phyloP scores from a whole-genome alignment of 2,888 invertebrate species.

The Chelonus formosanus region DNA sequence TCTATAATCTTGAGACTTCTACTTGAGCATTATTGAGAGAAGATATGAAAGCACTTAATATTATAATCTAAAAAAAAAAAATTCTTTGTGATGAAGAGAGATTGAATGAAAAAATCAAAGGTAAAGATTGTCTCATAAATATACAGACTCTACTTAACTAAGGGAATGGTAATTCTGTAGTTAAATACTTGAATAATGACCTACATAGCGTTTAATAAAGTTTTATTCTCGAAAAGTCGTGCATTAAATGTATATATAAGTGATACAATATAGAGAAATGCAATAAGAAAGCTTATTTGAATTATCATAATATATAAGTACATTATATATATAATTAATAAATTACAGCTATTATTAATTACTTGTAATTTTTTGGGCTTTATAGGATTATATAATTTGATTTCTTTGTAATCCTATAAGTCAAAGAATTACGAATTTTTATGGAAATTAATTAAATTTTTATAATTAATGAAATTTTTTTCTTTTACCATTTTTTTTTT shows the following conservation, averaged over 20 bases:
- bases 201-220: slow-evolving; percentile 57
- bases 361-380: too few relatives aligned
- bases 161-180: too few relatives aligned
- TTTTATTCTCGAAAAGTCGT: slow-evolving; percentile 61
- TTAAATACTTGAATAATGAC: too few relatives aligned
- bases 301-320: slow-evolving; percentile 41
- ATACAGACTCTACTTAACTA: too few relatives aligned
- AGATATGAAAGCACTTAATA: slow-evolving; percentile 34
- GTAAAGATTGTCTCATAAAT: background rate
- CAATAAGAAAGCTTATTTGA: slow-evolving; percentile 57
- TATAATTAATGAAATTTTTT: background rate
- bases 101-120: background rate
- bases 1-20: slow-evolving; percentile 25
- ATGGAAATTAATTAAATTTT: background rate
- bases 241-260: slow-evolving; percentile 56
- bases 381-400: too few relatives aligned
- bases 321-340: slow-evolving; percentile 31
- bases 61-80: slow-evolving; percentile 2
- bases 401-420: too few relatives aligned
- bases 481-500: background rate
- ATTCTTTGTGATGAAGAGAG: background rate
- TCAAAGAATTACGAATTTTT: too few relatives aligned
- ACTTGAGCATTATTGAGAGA: slow-evolving; percentile 16
- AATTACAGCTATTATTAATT: too few relatives aligned
- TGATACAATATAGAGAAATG: slow-evolving; percentile 58